Evolutionary conservation across 2,113 vertebrate genomes (phyloP).

Genomic region (Nettapus auritus): DNA sequence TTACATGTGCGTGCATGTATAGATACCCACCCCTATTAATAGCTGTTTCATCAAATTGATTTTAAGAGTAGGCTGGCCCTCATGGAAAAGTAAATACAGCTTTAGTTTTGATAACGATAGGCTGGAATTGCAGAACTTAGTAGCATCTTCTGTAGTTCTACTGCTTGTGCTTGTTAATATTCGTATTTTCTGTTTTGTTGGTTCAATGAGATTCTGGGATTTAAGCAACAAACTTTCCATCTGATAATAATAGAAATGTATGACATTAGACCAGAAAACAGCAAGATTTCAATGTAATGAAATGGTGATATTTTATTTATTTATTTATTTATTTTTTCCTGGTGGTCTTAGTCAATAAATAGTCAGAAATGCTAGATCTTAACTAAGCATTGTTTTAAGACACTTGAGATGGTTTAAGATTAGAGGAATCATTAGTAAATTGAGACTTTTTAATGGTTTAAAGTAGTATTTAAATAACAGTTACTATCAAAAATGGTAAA

Average conservation of each 20-base stretch:
- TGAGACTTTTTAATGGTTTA: neutral
- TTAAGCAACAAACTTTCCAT: neutral
- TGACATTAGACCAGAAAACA: neutral
- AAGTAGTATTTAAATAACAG: neutral
- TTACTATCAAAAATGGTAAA: neutral
- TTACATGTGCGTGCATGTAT: fast-evolving
- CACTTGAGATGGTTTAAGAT: neutral
- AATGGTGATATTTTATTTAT: neutral
- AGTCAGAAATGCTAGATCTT: neutral
- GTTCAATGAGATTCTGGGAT: neutral
- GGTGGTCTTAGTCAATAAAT: neutral
- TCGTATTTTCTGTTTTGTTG: fast-evolving
- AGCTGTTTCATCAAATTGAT: neutral
- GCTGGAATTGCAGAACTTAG: fast-evolving
- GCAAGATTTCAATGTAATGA: neutral
- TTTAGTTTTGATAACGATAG: neutral
- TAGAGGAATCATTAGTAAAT: neutral
- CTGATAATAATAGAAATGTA: neutral
- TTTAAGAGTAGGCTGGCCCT: neutral
- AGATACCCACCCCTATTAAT: neutral
- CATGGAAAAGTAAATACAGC: neutral
- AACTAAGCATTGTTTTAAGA: neutral
- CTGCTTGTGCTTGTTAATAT: neutral
- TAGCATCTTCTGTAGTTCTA: neutral
- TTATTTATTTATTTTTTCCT: neutral